These are phyloP conservation scores for Chironomus tentans DNA, from an alignment of 2,888 invertebrate species.

Conservation along the genomic window DNA sequence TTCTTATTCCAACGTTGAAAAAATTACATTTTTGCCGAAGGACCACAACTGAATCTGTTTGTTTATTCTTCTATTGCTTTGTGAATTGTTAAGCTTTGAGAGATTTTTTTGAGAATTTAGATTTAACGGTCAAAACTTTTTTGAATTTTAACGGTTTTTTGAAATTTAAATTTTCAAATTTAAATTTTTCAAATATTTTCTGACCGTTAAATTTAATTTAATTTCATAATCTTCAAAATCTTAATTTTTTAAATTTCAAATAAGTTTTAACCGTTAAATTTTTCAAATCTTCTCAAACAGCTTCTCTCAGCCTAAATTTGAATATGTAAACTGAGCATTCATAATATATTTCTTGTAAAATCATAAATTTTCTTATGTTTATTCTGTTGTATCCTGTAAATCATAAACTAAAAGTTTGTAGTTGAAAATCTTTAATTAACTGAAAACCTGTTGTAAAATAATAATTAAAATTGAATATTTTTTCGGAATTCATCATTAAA, in stretches of 20 bases:
- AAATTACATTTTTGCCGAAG: constrained; percentile 1
- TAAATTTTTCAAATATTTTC: too few species aligned
- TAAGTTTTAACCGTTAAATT: background rate
- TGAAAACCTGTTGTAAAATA: constrained; percentile 31
- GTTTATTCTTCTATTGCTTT: background rate
- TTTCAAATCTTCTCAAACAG: background rate
- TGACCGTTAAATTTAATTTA: too few species aligned
- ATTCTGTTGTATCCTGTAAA: constrained; percentile 34
- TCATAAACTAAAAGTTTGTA: constrained; percentile 32
- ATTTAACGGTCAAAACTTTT: background rate
- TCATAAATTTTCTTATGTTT: background rate
- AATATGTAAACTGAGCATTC: background rate
- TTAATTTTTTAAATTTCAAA: background rate
- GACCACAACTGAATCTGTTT: constrained; percentile 10
- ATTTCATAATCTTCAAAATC: background rate
- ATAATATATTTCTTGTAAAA: background rate
- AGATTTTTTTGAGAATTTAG: background rate
- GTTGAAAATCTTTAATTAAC: constrained; percentile 32
- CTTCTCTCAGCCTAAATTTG: background rate
- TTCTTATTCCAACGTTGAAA: background rate
- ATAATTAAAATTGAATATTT: background rate
- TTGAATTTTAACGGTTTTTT: background rate
- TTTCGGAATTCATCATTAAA: background rate
- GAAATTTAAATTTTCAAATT: background rate
- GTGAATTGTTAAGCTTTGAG: background rate